Percentiles rank a stretch among this genome's conserved stretches.
These are phyloP conservation scores for Myrmophylax atrothorax DNA, from an alignment of 2,113 vertebrate genomes.

Conservation along the genomic window DNA sequence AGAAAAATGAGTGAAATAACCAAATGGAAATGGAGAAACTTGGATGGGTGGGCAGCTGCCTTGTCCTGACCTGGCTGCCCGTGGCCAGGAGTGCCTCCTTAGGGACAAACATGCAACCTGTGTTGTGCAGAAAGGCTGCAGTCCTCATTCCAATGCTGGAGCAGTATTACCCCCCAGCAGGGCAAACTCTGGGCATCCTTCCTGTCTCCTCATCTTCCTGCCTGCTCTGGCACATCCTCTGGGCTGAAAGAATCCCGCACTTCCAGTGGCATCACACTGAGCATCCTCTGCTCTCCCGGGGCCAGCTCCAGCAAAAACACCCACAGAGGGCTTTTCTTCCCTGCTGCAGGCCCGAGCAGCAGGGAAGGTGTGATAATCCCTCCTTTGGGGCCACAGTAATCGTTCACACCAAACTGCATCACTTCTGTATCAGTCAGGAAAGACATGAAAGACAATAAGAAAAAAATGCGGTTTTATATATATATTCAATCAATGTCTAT, in stretches of 20 bases:
- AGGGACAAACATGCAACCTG: background rate
- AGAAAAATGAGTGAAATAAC: background rate
- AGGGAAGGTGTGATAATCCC: background rate
- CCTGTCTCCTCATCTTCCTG: background rate
- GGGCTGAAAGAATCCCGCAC: rapidly evolving
- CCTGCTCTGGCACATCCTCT: background rate
- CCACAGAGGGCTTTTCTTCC: background rate
- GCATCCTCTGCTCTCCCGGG: background rate
- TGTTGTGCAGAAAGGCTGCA: rapidly evolving
- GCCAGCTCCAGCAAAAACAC: background rate
- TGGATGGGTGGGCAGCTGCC: background rate
- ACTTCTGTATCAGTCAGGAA: background rate
- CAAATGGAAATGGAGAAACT: background rate
- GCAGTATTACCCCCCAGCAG: background rate
- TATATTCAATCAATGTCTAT: background rate
- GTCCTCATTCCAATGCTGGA: background rate
- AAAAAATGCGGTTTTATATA: background rate
- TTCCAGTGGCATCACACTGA: background rate
- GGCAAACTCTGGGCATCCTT: background rate
- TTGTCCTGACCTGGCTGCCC: background rate
- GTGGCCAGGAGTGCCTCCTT: background rate
- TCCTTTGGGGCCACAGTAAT: background rate
- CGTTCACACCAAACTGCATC: background rate
- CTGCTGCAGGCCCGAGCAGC: background rate
- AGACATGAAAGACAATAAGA: background rate